Conservation (phyloP, 2,797 vertebrate species). For the Zalophus californianus region DNA sequence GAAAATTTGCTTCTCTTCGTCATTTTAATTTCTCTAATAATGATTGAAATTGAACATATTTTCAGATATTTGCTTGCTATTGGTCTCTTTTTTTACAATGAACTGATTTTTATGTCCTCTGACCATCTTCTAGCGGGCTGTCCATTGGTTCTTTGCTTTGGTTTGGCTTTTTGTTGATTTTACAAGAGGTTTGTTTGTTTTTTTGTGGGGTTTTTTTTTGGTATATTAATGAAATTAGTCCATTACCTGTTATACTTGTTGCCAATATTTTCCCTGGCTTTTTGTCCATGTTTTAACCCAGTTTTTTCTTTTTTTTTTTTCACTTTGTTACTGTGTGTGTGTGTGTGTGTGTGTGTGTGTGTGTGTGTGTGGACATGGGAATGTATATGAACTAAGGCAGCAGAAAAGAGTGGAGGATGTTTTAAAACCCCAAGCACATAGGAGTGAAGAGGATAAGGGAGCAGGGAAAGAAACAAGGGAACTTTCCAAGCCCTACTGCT, state of each 20-base stretch:
- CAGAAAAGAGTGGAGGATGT: conserved; percentile 10
- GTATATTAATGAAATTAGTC: not conserved
- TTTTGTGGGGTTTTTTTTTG: not conserved
- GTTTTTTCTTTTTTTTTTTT: conserved; percentile 5
- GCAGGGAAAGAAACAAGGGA: not conserved
- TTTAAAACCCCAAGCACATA: not conserved
- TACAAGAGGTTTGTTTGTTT: not conserved
- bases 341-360: rapidly evolving
- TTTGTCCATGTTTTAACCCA: not conserved
- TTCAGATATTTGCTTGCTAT: conserved; percentile 22
- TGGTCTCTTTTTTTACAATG: not conserved
- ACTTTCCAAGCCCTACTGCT: not conserved
- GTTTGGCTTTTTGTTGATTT: not conserved
- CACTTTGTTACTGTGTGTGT: not conserved
- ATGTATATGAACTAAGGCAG: conserved; percentile 7
- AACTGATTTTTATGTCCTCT: conserved; percentile 42
- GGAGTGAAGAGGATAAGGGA: not conserved
- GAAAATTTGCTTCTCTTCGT: conserved; percentile 2
- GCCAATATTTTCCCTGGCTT: conserved; percentile 13
- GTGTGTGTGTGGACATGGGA: too few species aligned
- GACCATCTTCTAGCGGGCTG: not conserved
- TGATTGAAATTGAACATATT: conserved; percentile 14
- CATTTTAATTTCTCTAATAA: conserved; percentile 28
- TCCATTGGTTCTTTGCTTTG: not conserved
- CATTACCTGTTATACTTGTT: not conserved